Percentiles rank a stretch among this genome's conserved stretches.
phyloP scores from a whole-genome alignment of 2,888 invertebrate species.

The Ctenicera cuprea region DNA sequence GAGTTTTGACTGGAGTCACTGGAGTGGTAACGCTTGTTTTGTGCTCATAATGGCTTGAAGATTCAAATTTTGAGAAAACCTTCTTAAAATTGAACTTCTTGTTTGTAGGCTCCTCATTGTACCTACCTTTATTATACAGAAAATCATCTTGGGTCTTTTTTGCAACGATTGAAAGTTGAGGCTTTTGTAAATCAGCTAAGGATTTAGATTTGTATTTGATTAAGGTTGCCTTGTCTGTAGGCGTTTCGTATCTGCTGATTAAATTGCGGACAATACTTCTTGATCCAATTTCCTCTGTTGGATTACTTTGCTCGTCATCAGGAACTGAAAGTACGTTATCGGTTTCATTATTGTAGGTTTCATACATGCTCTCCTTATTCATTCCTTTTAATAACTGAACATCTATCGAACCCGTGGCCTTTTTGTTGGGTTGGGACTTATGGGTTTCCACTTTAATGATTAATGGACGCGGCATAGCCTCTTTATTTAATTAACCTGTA shows the following conservation, averaged over 20 bases:
- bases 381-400: neutral
- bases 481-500: neutral
- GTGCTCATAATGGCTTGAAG: neutral
- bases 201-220: conserved; percentile 46
- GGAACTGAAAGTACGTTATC: neutral
- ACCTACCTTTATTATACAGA: conserved; percentile 1
- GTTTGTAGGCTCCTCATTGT: neutral
- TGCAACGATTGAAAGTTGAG: neutral
- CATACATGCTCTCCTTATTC: neutral
- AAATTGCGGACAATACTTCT: conserved; percentile 42
- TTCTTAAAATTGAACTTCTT: conserved; percentile 37
- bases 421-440: conserved; percentile 9
- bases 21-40: neutral
- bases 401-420: conserved; percentile 31
- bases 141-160: conserved; percentile 25
- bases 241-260: conserved; percentile 40
- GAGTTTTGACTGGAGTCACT: neutral
- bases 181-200: conserved; percentile 28
- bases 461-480: conserved; percentile 33
- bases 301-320: neutral
- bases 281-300: neutral
- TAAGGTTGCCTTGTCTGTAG: conserved; percentile 10
- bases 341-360: neutral
- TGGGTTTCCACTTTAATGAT: conserved; percentile 29
- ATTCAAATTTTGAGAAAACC: conserved; percentile 41